Evolutionary conservation across 2,797 vertebrate species (phyloP).

Genomic region (Hoplostethus mediterraneus): DNA sequence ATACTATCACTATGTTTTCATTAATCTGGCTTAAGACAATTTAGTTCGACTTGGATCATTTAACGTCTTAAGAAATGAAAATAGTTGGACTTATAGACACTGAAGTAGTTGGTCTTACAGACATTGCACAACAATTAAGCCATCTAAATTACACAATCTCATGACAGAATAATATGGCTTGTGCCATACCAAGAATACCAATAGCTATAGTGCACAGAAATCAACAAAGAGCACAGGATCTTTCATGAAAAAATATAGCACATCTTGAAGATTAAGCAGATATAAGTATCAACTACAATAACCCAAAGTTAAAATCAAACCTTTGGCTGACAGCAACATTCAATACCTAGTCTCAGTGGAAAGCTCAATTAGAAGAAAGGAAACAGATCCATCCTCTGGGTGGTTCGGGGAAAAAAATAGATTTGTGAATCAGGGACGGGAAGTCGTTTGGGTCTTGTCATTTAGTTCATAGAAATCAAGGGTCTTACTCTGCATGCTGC

Average conservation of each 20-base stretch:
- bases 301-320: slow-evolving; percentile 39
- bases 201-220: background rate
- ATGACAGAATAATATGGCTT: background rate
- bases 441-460: no score
- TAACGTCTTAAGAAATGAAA: no score
- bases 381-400: no score
- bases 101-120: no score
- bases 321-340: slow-evolving; percentile 66
- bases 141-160: background rate
- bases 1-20: no score
- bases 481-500: no score
- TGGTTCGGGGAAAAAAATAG: no score
- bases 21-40: no score
- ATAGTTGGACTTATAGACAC: no score
- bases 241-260: slow-evolving; percentile 23
- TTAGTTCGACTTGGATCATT: no score
- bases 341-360: slow-evolving; percentile 14
- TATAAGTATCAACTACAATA: slow-evolving; percentile 34
- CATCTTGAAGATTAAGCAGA: slow-evolving; percentile 21
- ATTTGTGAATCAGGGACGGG: no score
- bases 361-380: slow-evolving; percentile 6
- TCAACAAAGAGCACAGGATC: slow-evolving; percentile 19
- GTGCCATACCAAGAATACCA: background rate
- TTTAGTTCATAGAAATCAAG: no score
- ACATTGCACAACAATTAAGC: background rate